Conservation (phyloP, 2,797 vertebrate species). For the Lerista edwardsae region DNA sequence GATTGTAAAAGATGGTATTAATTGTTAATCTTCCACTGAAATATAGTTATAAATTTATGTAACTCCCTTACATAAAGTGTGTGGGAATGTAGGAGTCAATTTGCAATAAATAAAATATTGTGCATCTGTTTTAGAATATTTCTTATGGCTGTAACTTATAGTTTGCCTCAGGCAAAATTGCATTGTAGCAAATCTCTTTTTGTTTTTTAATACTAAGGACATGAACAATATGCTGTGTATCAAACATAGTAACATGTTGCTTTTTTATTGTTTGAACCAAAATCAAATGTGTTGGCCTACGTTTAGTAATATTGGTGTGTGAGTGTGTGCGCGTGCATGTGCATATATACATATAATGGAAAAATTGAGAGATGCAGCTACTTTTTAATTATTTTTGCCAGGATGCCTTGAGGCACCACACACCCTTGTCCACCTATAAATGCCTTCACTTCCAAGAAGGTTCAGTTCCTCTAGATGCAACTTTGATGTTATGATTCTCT, state of each 20-base stretch:
- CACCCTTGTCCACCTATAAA: conserved; percentile 3
- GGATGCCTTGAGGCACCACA: background rate
- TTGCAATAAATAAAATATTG: conserved; percentile 49
- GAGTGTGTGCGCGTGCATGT: background rate
- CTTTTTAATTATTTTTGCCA: background rate
- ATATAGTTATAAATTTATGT: background rate
- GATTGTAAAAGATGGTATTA: background rate
- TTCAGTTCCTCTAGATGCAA: conserved; percentile 41
- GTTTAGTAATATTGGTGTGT: background rate
- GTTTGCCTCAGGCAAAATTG: background rate
- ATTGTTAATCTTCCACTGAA: background rate
- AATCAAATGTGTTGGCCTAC: conserved; percentile 7
- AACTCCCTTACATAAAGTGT: conserved; percentile 11
- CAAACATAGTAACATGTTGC: background rate
- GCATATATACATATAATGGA: background rate
- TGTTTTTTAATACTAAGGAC: background rate
- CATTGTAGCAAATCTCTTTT: conserved; percentile 8
- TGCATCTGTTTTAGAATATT: conserved; percentile 36
- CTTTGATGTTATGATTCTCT: conserved; percentile 45
- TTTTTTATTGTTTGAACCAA: conserved; percentile 12
- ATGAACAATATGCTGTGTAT: background rate
- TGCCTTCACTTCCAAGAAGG: conserved; percentile 31
- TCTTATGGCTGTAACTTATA: conserved; percentile 17
- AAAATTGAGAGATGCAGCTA: conserved; percentile 25
- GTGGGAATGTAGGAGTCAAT: conserved; percentile 18